phyloP scores from a whole-genome alignment of 2,797 vertebrate genomes.

The Phylloscopus collybita region DNA sequence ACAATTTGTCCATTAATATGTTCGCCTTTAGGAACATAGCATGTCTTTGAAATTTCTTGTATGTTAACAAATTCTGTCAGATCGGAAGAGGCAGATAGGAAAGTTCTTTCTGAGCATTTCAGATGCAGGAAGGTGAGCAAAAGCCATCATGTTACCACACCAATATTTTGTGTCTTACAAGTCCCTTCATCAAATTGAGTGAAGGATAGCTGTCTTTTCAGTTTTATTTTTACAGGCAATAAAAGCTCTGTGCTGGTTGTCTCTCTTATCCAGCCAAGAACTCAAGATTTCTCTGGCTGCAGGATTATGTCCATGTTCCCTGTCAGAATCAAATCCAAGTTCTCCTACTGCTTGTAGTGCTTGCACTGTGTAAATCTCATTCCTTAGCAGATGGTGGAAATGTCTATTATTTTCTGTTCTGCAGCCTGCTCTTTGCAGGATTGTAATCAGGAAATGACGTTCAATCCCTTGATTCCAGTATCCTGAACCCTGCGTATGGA shows the following conservation, averaged over 20 bases:
- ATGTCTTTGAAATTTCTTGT: neutral
- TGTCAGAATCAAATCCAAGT: neutral
- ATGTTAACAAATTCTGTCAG: neutral
- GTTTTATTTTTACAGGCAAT: neutral
- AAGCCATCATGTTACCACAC: neutral
- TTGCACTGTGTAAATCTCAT: neutral
- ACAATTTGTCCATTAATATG: neutral
- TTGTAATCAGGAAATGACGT: neutral
- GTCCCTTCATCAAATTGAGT: neutral
- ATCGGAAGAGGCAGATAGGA: neutral
- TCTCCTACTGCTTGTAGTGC: neutral
- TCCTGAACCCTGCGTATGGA: neutral
- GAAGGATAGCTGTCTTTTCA: neutral
- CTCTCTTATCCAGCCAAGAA: neutral
- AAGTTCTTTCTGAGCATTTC: neutral
- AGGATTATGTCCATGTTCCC: neutral
- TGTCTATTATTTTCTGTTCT: neutral
- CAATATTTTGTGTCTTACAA: neutral
- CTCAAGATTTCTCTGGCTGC: neutral
- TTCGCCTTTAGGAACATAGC: neutral
- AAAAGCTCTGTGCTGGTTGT: neutral
- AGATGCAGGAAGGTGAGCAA: neutral
- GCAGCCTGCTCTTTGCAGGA: neutral
- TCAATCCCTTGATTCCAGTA: neutral
- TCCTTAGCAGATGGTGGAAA: neutral